Conservation (phyloP, 2,113 vertebrate species). For the Nycticorax nycticorax region DNA sequence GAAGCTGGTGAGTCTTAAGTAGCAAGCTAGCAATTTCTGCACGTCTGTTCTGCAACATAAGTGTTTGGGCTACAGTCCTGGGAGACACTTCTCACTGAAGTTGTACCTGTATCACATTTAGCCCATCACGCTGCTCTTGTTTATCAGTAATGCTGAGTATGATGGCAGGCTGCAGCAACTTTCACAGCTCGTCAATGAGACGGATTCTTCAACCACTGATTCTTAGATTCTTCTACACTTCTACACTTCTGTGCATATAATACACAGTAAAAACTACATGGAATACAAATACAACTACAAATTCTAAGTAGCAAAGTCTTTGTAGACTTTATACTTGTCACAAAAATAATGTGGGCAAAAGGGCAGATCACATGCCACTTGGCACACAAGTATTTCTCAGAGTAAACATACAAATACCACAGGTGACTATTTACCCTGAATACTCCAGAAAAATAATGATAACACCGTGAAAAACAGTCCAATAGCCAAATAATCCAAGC, state of each 20-base stretch:
- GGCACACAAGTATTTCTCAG: background rate
- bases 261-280: background rate
- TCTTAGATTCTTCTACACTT: background rate
- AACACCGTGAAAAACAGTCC: background rate
- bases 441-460: background rate
- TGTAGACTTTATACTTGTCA: background rate
- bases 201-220: background rate
- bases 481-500: background rate
- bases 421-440: background rate
- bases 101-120: background rate
- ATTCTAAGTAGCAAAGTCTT: background rate
- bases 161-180: background rate
- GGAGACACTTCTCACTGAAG: background rate
- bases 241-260: background rate
- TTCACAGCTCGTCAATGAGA: background rate
- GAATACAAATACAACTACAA: background rate
- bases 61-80: background rate
- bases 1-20: background rate
- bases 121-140: background rate
- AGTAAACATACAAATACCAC: background rate
- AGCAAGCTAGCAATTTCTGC: background rate
- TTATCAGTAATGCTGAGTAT: background rate
- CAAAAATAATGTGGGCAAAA: conserved; percentile 22
- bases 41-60: background rate
- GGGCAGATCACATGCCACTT: background rate